Evolutionary conservation across 1,140 invertebrate genomes (phyloP), one percentile per base, ranked within the genome.

Genomic region (Drosophila kanapiae): DNA sequence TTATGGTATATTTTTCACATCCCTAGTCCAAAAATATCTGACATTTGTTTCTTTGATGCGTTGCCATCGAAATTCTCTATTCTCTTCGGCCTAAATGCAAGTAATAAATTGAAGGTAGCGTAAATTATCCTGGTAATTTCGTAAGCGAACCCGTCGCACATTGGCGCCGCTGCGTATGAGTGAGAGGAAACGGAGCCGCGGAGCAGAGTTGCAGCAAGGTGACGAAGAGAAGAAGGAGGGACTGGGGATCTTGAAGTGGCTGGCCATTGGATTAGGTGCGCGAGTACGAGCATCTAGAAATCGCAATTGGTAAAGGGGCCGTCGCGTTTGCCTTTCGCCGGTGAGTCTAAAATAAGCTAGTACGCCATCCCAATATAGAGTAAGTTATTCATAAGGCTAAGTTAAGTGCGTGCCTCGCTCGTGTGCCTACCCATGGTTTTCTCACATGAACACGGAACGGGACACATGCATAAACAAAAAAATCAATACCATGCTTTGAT

Each of bases 11-110:
- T 35, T 35, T 35, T 10, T 31, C 10, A 37, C 59, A 53, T 62
- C 48, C 2, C 58, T 60, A 45, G 9, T 35, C n/a, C n/a, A 23
- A 53, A 31, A 45, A 43, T 38, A 45, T 33, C 40, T 75, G 45
- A 65, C 33, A 69, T 61, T 61, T 78, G 75, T 78, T 78, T 75
- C 48, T 75, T 54, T 74, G 53, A 69, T 69, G 51, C 78, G 72
- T 85, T 82, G 79, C 65, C 75, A 75, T 81, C 82, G 64, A 85
- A 85, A 85, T 86, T 85, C 60, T 78, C 82, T 75, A 78, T 85
- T 63, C 58, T 63, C 67, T 67, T 86, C 60, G 60, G 75, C 56
- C 72, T 65, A 48, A 54, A 68, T 78, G 78, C 82, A 82, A 49
- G 54, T 67, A 67, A 65, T 31, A 85, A 85, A 85, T 85, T 85